Conservation (phyloP, 30 jellyfish, hydroid and myxozoan species). For the Hydra vulgaris region DNA sequence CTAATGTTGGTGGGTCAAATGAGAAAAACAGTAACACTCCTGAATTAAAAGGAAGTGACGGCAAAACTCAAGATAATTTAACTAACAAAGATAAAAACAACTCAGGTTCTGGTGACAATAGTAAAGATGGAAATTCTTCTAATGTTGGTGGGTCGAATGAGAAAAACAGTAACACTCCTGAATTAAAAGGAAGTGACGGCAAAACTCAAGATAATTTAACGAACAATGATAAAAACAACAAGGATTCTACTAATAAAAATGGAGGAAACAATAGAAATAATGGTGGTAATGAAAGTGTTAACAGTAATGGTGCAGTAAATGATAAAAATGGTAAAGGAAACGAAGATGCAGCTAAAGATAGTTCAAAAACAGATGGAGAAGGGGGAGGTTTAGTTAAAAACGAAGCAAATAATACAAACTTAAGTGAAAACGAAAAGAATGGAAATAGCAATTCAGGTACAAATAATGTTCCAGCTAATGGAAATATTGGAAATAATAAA, state of each 20-base stretch:
- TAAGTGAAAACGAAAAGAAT: constrained; percentile 9
- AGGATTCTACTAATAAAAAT: no score
- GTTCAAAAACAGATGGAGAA: neutral
- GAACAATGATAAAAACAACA: no score
- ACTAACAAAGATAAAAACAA: no score
- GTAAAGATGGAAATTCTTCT: constrained; percentile 1
- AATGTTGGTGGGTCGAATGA: constrained; percentile 12
- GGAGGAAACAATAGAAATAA: constrained; percentile 31
- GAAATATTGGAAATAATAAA: neutral
- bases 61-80: neutral
- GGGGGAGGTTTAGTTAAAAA: constrained; percentile 5
- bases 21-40: neutral
- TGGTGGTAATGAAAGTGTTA: constrained; percentile 24
- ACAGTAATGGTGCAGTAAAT: constrained; percentile 2
- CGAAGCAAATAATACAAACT: constrained; percentile 8
- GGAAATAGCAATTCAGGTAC: constrained; percentile 17
- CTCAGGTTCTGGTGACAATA: no score
- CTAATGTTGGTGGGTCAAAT: constrained; percentile 3
- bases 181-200: constrained; percentile 13
- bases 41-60: constrained; percentile 8
- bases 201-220: neutral
- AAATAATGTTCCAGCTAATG: constrained; percentile 30
- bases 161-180: neutral
- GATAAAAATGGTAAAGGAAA: constrained; percentile 20
- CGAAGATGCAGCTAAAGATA: constrained; percentile 23